phyloP scores from a whole-genome alignment of 2,888 invertebrate species.

The Rhagophthalmus giganteus region DNA sequence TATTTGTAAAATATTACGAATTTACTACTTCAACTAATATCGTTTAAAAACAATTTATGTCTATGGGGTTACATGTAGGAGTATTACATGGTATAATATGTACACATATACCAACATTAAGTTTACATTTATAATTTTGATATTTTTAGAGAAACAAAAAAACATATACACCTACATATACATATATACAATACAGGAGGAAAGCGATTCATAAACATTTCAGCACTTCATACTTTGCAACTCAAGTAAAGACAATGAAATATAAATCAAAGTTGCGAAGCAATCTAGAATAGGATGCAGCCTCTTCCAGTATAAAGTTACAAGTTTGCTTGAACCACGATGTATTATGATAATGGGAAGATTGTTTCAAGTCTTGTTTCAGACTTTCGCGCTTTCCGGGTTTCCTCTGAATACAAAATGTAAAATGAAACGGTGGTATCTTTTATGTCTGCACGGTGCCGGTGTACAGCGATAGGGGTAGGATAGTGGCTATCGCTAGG shows the following conservation, averaged over 20 bases:
- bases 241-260: slow-evolving; percentile 27
- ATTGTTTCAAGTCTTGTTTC: slow-evolving; percentile 31
- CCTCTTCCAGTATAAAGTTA: slow-evolving; percentile 23
- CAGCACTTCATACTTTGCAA: slow-evolving; percentile 5
- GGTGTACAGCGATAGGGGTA: too few relatives aligned
- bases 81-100: too few relatives aligned
- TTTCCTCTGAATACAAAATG: slow-evolving; percentile 21
- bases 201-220: neutral
- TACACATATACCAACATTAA: too few relatives aligned
- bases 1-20: too few relatives aligned
- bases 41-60: neutral
- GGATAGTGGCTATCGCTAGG: too few relatives aligned
- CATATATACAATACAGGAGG: too few relatives aligned
- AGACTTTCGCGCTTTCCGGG: slow-evolving; percentile 28
- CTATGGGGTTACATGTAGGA: too few relatives aligned
- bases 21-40: neutral
- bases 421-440: slow-evolving; percentile 2
- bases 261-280: slow-evolving; percentile 30
- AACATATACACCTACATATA: too few relatives aligned
- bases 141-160: too few relatives aligned
- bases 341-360: slow-evolving; percentile 31
- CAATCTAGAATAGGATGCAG: slow-evolving; percentile 29
- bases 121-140: neutral
- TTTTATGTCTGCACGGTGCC: neutral
- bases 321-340: slow-evolving; percentile 26